Evolutionary conservation across 2,888 invertebrate genomes (phyloP), one percentile per base, ranked within the genome.

Genomic region (Drosophila multiciliata): DNA sequence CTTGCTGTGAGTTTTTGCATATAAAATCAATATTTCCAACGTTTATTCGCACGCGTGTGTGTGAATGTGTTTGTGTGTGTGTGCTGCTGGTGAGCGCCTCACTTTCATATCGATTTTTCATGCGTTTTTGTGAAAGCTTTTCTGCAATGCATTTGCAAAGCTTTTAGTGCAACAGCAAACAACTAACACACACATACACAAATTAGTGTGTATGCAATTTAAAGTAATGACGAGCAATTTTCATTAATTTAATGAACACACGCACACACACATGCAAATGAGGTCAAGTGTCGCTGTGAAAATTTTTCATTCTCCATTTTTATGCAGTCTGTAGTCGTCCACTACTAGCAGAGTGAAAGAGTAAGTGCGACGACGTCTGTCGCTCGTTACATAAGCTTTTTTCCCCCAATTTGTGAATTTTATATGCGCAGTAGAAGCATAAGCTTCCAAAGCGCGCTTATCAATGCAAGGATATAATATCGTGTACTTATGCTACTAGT

Each of bases 211-310:
- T 59, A 45, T 68, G 80, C 67, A 64, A 79, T 66, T 78, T 75
- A 57, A 80, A 78, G 75, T 75, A 81, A 74, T 81, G 70, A 72
- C 67, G 52, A 78, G 74, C 81, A 78, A 81, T 81, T 79, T 79
- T 78, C 78, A 81, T 81, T 74, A 80, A 80, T 80, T 80, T 75
- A 70, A 58, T 74, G 82, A 65, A 72, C 78, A 67, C 50, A 64
- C 60, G 38, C 17, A 65, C 58, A 66, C 54, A 72, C 53, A 61
- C 76, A 89, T 90, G 83, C 75, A 90, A 87, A 90, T 87, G 89
- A 90, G 90, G 87, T 87, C 90, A 90, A 90, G 87, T 90, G 82
- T 83, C 89, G 87, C 70, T 87, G 84, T 76, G 75, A 76, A 82
- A 86, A 72, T 71, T 75, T 52, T 75, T 57, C 52, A 49, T 66